Base-by-base conservation (phyloP, 2,797 vertebrate species). In the Brotula barbata region DNA sequence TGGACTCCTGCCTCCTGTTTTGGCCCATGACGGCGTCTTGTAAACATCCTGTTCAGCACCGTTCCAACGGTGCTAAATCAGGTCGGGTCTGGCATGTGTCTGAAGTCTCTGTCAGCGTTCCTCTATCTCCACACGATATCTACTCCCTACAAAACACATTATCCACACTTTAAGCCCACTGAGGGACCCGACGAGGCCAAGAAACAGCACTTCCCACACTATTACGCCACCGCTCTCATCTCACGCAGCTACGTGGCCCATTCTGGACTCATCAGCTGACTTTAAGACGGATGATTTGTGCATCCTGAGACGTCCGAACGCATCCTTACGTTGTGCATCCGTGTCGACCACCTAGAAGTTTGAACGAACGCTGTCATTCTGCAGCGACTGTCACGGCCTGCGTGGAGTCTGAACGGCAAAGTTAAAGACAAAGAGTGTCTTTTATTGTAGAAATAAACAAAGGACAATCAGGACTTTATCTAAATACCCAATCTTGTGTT, bases 311-410 rank as follows among this genome's bases (percentile, higher is more conserved):
- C 55, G 75, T 49, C 25, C 62, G 48, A 60, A 39, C 25, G 71
- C 71, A 65, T 56, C 44, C 63, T 49, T 53, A 68, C 70, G 69
- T 68, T 71, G 63, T 58, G 58, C 67, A 59, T 70, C 56, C 0
- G 16, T 14, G 40, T 58, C 57, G 68, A 53, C 73, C 75, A 77
- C 76, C 78, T 75, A 72, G 51, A 43, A 70, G 69, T 22, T 21
- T 72, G 61, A 72, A 73, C 42, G 64, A 71, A 61, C 74, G 64
- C 64, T 65, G 59, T 20, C 21, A 42, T 79, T 75, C 40, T 68
- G 50, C 56, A 50, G 39, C 59, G 9, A 23, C 39, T 33, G 31
- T 33, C 31, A 33, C 6, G 9, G 31, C 25, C 41, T 58, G 42
- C n/a, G n/a, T n/a, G n/a, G n/a, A n/a, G n/a, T n/a, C n/a, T n/a